Evolutionary conservation across 2,797 vertebrate genomes (phyloP), one percentile per base, ranked within the genome.

Genomic region (Chaetophractus vellerosus): DNA sequence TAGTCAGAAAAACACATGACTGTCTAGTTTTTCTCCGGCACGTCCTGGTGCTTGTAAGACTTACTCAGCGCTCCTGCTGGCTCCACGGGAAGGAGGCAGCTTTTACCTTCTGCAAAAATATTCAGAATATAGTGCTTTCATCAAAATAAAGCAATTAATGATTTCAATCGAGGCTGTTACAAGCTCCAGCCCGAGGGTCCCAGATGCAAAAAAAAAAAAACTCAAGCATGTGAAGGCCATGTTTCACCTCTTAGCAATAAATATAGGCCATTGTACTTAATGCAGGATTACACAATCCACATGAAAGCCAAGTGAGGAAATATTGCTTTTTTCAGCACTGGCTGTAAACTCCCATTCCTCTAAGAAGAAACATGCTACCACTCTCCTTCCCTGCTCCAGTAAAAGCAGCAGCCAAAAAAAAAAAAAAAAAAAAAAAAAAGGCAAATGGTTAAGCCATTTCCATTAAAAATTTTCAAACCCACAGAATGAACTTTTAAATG

Each of bases 81-180:
- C 33, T 83, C 38, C 23, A 8, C 11, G 1, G 0, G 7, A 38
- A 24, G 50, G 63, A 55, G 9, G 28, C 31, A 48, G 79, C 45
- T n/a, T 6, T n/a, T 41, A 18, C 33, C 8, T 33, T 71, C 50
- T 61, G 6, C 23, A 48, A 92, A 96, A 95, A 61, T 36, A 48
- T 38, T 79, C 72, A 84, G 31, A 75, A 64, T 31, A 4, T n/a
- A 75, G 11, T 72, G 33, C 71, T 92, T 88, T 57, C 26, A 52
- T 52, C 28, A 33, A 55, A 83, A 71, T 10, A 74, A 91, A 91
- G 61, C 63, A n/a, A 94, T 57, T 68, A 45, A 80, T n/a, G 8
- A 87, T 75, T 85, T 88, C 50, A 85, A 0, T 57, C 23, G 15
- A 75, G 57, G 28, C 23, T 78, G 31, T 48, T 45, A 45, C 28